Base-by-base conservation (phyloP, 2,888 invertebrate genomes). In the Agelastica alni region DNA sequence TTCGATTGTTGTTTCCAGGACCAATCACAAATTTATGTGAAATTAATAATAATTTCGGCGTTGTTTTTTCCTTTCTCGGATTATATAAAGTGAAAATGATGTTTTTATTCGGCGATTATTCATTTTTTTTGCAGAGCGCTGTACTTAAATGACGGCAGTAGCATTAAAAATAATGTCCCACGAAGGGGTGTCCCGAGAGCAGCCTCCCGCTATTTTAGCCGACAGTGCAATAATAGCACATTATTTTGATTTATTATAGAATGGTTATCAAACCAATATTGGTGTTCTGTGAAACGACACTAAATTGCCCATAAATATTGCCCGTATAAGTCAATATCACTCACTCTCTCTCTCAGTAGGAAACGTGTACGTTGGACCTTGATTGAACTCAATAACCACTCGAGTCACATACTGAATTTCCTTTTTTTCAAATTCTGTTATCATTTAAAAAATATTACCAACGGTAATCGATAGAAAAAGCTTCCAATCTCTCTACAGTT, bases 251-350 rank as follows among this genome's bases (percentile, higher is more conserved):
- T 75, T 77, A 77, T 73, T 72, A 69, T 69, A 67, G 72, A 70
- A 70, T 71, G 76, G 77, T 77, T 77, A 77, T 76, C 77, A 75
- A 74, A 74, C 73, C 75, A 75, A 77, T 77, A 77, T 76, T 73
- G 75, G 75, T 74, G 72, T 74, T 75, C 75, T 70, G 70, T 71
- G 71, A 70, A 75, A 73, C 72, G 74, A 73, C 75, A 74, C 72
- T 69, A 73, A 76, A 77, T 76, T 76, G 76, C 73, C 75, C 76
- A 76, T 77, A 77, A 77, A 77, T 77, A 76, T 75, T 73, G 70
- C 68, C 73, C 68, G 71, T 73, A n/a, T n/a, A 73, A 74, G 75
- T 75, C 75, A 75, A 74, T 74, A 72, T 72, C 70, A 71, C 68
- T 69, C 70, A 67, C 32, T 41, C 18, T 10, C 6, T 49, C 41